Conservation (phyloP, 2,113 vertebrate species). For the Octodon degus region DNA sequence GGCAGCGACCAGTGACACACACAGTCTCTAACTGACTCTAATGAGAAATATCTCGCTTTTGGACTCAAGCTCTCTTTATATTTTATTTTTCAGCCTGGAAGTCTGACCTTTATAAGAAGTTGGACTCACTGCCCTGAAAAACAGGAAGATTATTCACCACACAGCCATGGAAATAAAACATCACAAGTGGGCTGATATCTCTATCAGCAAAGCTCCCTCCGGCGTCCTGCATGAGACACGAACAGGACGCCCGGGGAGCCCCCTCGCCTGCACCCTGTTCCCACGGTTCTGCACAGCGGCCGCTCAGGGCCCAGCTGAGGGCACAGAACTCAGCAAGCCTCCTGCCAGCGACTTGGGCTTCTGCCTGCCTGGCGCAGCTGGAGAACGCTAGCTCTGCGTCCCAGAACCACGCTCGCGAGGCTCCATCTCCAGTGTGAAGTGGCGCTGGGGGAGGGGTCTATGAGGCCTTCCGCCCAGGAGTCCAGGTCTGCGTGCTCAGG, state of each 20-base stretch:
- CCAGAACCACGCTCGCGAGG: neutral
- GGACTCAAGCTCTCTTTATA: neutral
- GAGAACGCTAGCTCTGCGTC: rapidly evolving
- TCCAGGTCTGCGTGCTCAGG: neutral
- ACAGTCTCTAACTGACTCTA: neutral
- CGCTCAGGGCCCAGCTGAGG: rapidly evolving
- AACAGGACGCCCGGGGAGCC: rapidly evolving
- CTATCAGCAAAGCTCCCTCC: neutral
- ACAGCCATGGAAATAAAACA: neutral
- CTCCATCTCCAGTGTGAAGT: rapidly evolving
- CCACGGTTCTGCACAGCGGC: rapidly evolving
- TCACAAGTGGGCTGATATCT: neutral
- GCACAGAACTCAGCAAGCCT: rapidly evolving
- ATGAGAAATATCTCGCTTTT: neutral
- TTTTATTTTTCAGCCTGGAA: conserved; percentile 38
- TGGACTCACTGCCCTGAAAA: conserved; percentile 36
- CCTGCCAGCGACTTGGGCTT: neutral
- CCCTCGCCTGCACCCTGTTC: rapidly evolving
- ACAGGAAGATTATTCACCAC: conserved; percentile 37
- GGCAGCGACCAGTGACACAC: neutral
- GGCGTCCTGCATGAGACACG: rapidly evolving
- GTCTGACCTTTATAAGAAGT: conserved; percentile 44
- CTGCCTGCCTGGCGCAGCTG: neutral
- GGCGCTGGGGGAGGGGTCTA: neutral
- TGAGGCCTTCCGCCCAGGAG: neutral